Base-by-base conservation (phyloP, 2,888 invertebrate genomes). In the Hypomecis punctinalis region DNA sequence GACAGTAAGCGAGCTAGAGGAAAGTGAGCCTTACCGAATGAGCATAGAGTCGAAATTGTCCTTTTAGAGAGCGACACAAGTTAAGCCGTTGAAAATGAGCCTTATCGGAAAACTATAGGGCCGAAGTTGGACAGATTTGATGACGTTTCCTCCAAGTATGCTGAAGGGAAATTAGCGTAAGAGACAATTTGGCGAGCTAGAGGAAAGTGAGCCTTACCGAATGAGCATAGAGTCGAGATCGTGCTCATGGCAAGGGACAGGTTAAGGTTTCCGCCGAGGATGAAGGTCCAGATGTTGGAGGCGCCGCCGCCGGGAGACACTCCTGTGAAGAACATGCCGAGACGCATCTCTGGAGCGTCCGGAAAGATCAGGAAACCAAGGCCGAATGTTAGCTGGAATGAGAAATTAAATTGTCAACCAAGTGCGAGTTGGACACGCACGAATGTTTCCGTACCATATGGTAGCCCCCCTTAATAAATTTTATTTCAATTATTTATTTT, bases 191-290 rank as follows among this genome's bases (percentile, higher is more conserved):
- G 23, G 23, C 23, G 23, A 23, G 23, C 23, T 23, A 23, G 23
- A 23, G 23, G 23, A 39, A 39, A 39, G 9, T 9, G 9, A 9
- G n/a, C 71, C 80, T 80, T 86, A 95, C 96, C 97, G 78, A 99
- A 97, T 0, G 98, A 96, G 0, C 96, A 96, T 5, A 99, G 85
- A 3, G 98, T 99, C 66, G 98, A 97, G 61, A 98, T 92, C 7
- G 98, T 96, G 0, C 99, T 99, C 99, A 99, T 98, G 11, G 99
- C 96, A 53, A 99, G 95, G 0, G 98, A 98, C 46, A 99, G 93
- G 84, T 98, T 97, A 5, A 99, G 94, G 89, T 99, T 99, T 5
- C 98, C 99, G 5, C 96, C 97, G 2, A 99, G 93, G 11, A 99
- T 94, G 70, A 97, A 96, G 0, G 98, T 97, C 98, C 99, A 99